Evolutionary conservation across 2,797 vertebrate species (phyloP).

Genomic region (Propithecus perrieri): DNA sequence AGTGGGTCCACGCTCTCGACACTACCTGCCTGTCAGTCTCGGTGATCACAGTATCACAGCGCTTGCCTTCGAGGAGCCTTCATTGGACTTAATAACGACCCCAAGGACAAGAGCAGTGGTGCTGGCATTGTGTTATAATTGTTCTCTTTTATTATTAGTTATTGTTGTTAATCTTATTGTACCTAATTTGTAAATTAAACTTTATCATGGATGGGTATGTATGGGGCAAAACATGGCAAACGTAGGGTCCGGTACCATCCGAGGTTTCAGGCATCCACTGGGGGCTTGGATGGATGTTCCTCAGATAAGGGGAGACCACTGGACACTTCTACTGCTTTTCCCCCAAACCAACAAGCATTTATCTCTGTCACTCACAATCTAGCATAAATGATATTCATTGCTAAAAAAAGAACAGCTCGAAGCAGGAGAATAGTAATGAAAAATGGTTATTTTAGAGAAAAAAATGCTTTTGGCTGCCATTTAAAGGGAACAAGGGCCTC

Average conservation of each 20-base stretch:
- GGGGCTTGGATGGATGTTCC: not conserved
- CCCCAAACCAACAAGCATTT: not conserved
- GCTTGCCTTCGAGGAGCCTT: not conserved
- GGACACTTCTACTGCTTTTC: not conserved
- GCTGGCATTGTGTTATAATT: not conserved
- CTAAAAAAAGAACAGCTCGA: slow-evolving; percentile 8
- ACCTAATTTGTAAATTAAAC: not conserved
- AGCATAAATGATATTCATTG: not conserved
- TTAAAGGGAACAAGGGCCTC: not conserved
- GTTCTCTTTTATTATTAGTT: not conserved
- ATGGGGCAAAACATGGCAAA: not conserved
- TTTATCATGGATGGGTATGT: not conserved
- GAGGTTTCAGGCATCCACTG: not conserved
- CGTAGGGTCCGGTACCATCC: not conserved
- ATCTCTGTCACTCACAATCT: not conserved
- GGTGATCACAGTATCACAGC: not conserved
- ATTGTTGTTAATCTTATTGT: not conserved
- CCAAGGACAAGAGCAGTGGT: not conserved
- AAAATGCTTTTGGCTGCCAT: not conserved
- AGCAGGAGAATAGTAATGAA: not conserved
- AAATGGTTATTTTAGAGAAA: slow-evolving; percentile 29
- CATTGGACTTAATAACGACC: not conserved
- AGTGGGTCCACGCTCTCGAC: not conserved
- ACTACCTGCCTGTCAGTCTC: not conserved
- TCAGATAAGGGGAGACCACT: not conserved